These are phyloP conservation scores for Amblyopsis hoosieri DNA, from an alignment of 2,797 vertebrate species.

Conservation along the genomic window DNA sequence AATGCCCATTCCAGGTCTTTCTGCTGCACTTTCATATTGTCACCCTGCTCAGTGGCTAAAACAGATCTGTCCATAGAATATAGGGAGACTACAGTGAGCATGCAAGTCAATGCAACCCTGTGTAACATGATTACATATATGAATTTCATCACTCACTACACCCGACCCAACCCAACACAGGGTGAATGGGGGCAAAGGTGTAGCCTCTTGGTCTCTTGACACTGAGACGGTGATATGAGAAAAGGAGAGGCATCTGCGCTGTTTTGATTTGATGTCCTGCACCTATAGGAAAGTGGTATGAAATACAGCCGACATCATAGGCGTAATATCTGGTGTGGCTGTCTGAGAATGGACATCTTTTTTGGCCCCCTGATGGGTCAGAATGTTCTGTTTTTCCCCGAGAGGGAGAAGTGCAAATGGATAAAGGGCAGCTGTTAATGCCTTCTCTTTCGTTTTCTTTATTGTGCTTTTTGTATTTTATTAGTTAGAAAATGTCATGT, in stretches of 20 bases:
- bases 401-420: constrained; percentile 20
- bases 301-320: constrained; percentile 18
- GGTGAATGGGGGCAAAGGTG: constrained; percentile 25
- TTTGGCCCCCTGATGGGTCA: constrained; percentile 22
- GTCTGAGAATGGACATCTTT: constrained; percentile 11
- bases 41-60: constrained; percentile 41
- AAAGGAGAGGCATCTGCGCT: constrained; percentile 13
- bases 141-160: constrained; percentile 41
- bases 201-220: neutral
- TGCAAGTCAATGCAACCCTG: constrained; percentile 44
- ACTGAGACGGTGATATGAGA: constrained; percentile 8
- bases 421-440: constrained; percentile 5
- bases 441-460: constrained; percentile 2
- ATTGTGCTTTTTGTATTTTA: no score
- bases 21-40: constrained; percentile 18
- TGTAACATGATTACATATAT: constrained; percentile 36
- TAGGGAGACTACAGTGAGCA: constrained; percentile 41
- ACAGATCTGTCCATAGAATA: constrained; percentile 29
- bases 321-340: constrained; percentile 25
- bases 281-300: constrained; percentile 13
- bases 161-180: neutral
- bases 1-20: constrained; percentile 14
- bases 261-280: constrained; percentile 32
- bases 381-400: constrained; percentile 37
- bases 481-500: constrained; percentile 32